Evolutionary conservation across 2,888 invertebrate species (phyloP).

Genomic region (Philereme vetulata): DNA sequence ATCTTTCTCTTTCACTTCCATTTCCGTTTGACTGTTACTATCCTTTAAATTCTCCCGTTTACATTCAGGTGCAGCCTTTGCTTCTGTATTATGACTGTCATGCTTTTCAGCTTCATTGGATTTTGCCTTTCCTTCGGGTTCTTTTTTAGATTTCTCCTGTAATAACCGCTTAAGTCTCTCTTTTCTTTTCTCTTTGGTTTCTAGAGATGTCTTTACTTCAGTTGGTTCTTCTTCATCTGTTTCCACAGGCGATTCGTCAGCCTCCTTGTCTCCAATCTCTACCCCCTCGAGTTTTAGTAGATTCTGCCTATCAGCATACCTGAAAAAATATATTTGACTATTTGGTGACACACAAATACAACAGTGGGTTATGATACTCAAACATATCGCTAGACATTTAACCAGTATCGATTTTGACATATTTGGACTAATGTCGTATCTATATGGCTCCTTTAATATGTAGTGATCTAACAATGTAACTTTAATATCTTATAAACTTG

Average conservation of each 20-base stretch:
- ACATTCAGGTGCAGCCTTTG: conserved; percentile 1
- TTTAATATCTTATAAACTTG: conserved; percentile 4
- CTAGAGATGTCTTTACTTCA: conserved; percentile 52
- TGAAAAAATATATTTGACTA: conserved; percentile 43
- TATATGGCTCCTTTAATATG: not conserved
- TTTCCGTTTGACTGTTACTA: not conserved
- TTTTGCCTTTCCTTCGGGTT: conserved; percentile 38
- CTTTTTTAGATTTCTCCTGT: conserved; percentile 61
- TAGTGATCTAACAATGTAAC: not conserved
- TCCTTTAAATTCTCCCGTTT: conserved; percentile 8
- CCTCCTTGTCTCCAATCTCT: conserved; percentile 76
- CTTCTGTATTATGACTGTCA: conserved; percentile 18
- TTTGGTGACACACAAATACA: not conserved
- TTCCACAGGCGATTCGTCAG: conserved; percentile 72
- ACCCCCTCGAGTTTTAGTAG: conserved; percentile 68
- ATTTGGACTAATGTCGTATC: no score
- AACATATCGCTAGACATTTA: no score
- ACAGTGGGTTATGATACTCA: not conserved
- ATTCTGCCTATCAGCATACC: conserved; percentile 73
- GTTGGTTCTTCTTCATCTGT: conserved; percentile 67
- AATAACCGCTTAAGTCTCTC: conserved; percentile 63
- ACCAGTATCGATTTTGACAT: no score
- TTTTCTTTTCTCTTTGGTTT: conserved; percentile 66
- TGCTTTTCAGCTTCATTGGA: conserved; percentile 12
- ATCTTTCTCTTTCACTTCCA: conserved; percentile 12